Conservation (phyloP, 2,113 vertebrate species). For the Heliornis fulica region DNA sequence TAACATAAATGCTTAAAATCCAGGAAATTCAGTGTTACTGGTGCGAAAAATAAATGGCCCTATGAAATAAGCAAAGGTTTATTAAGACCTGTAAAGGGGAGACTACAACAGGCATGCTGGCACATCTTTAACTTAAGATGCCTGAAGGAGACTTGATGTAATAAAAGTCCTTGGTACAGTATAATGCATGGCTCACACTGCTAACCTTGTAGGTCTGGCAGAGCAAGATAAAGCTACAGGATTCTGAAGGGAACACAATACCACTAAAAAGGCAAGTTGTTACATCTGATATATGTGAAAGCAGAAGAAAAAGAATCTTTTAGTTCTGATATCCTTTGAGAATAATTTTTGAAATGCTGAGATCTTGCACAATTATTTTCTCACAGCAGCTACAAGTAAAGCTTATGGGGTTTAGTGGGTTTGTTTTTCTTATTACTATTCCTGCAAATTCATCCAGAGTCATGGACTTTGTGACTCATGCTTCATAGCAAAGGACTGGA, state of each 20-base stretch:
- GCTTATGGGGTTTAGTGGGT: background rate
- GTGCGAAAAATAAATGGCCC: background rate
- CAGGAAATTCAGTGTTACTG: background rate
- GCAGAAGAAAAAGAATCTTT: background rate
- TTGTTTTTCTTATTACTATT: slow-evolving; percentile 18
- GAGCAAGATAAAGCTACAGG: background rate
- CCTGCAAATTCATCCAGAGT: background rate
- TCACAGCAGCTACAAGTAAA: background rate
- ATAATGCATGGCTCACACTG: background rate
- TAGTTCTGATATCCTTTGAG: background rate
- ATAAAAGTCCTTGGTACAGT: background rate
- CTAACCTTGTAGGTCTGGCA: background rate
- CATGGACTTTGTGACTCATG: slow-evolving; percentile 28
- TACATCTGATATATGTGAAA: background rate
- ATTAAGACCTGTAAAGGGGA: background rate
- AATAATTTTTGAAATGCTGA: background rate
- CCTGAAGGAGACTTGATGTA: background rate
- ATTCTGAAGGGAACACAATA: background rate
- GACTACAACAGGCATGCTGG: background rate
- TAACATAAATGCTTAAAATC: background rate
- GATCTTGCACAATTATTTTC: background rate
- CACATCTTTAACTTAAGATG: background rate
- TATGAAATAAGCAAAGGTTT: background rate
- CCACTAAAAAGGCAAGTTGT: background rate
- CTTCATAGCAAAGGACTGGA: background rate